These are phyloP conservation scores for Arion vulgaris DNA, from an alignment of 1,140 invertebrate species.

Conservation along the genomic window DNA sequence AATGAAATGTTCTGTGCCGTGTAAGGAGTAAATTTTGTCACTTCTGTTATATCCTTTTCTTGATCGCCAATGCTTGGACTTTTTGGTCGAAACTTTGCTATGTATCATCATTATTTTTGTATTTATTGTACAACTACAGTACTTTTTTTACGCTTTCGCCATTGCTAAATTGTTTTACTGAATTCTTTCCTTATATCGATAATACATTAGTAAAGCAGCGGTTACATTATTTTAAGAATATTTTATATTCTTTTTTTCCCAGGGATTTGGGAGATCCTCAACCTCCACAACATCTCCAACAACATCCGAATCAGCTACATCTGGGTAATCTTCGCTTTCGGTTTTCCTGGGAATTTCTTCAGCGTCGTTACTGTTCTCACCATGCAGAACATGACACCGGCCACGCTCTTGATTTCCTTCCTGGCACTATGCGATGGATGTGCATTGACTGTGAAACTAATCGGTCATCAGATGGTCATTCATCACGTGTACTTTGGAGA, in stretches of 20 bases:
- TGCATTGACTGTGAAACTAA: slow-evolving; percentile 53
- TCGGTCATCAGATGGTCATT: slow-evolving; percentile 48
- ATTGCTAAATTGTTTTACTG: too few species aligned
- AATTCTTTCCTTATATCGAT: too few species aligned
- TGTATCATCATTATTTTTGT: too few species aligned
- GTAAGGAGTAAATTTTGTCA: too few species aligned
- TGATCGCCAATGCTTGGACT: too few species aligned
- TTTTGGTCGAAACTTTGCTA: too few species aligned
- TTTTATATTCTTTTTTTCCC: background rate
- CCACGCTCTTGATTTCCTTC: slow-evolving; percentile 56
- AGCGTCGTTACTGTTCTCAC: slow-evolving; percentile 51
- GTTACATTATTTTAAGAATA: too few species aligned
- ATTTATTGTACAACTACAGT: too few species aligned
- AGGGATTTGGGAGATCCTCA: background rate
- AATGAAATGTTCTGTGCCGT: too few species aligned
- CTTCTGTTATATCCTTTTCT: too few species aligned
- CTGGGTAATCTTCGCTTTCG: slow-evolving; percentile 53
- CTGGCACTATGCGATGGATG: slow-evolving; percentile 50
- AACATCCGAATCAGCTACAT: slow-evolving; percentile 52
- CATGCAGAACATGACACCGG: slow-evolving; percentile 53
- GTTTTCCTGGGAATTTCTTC: slow-evolving; percentile 57
- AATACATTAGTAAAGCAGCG: too few species aligned
- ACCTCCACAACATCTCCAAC: background rate
- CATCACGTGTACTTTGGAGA: slow-evolving; percentile 44
- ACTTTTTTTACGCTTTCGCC: too few species aligned